A percentile compares a stretch with the other conserved stretches of the same genome.
Evolutionary conservation across 2,888 invertebrate genomes (phyloP).

Genomic region (Tupiocoris notatus): DNA sequence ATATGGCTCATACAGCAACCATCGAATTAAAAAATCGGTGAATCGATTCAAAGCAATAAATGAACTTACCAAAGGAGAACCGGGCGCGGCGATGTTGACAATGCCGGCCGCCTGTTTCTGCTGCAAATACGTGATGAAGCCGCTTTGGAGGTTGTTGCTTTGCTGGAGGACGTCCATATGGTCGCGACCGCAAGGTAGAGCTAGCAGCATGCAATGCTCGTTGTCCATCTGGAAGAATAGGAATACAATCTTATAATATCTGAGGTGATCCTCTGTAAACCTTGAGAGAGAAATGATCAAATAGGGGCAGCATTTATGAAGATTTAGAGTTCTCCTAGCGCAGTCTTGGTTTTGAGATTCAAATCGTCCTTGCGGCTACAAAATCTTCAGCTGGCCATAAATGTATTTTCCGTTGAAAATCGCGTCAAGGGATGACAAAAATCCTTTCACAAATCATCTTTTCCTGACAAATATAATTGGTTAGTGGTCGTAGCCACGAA

Average conservation of each 20-base stretch:
- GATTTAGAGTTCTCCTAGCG: neutral
- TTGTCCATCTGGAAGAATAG: slow-evolving; percentile 78
- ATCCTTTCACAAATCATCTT: too few species aligned
- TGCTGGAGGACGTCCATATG: slow-evolving; percentile 92
- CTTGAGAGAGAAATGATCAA: neutral
- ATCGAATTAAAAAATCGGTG: too few species aligned
- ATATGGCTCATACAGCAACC: too few species aligned
- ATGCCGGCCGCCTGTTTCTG: slow-evolving; percentile 98
- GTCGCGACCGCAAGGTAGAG: slow-evolving; percentile 92
- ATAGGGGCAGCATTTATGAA: neutral
- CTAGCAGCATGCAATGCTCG: slow-evolving; percentile 94
- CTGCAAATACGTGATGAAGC: slow-evolving; percentile 94
- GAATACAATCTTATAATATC: neutral
- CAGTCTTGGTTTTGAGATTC: too few species aligned
- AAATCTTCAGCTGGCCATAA: too few species aligned
- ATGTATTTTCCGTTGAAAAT: too few species aligned
- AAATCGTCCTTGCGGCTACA: too few species aligned
- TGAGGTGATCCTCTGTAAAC: neutral
- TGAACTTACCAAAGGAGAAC: slow-evolving; percentile 72
- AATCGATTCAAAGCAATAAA: neutral
- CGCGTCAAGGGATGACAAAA: too few species aligned
- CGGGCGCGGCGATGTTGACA: slow-evolving; percentile 90
- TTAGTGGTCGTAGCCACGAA: too few species aligned
- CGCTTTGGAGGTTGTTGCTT: slow-evolving; percentile 81
- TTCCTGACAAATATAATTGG: too few species aligned